Evolutionary conservation across 1,140 invertebrate species (phyloP).

Genomic region (Drosophila watanabei): DNA sequence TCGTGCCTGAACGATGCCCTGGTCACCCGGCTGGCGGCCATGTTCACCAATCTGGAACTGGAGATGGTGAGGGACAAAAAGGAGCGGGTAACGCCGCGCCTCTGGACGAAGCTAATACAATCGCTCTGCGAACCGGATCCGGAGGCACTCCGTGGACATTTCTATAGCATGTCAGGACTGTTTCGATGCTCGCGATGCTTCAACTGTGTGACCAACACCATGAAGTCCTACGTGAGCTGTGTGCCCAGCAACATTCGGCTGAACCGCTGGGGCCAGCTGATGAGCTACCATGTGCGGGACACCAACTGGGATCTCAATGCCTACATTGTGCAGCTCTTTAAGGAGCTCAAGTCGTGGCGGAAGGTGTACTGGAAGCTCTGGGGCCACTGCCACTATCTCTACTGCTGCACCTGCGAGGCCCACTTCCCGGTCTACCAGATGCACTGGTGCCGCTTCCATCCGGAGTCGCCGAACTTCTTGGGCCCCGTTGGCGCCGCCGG

Average conservation of each 20-base stretch:
- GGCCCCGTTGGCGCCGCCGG: conserved; percentile 88
- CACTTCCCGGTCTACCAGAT: conserved; percentile 92
- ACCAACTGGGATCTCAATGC: conserved; percentile 93
- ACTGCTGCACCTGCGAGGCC: conserved; percentile 90
- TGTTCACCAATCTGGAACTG: conserved; percentile 93
- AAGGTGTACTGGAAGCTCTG: conserved; percentile 97
- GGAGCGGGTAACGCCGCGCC: conserved; percentile 93
- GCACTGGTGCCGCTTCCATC: conserved; percentile 93
- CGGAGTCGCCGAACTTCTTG: conserved; percentile 91
- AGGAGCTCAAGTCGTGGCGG: conserved; percentile 93
- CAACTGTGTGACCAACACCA: conserved; percentile 87
- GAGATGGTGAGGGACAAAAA: conserved; percentile 92
- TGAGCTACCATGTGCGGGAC: conserved; percentile 91
- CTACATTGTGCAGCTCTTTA: conserved; percentile 91
- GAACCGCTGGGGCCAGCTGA: conserved; percentile 89
- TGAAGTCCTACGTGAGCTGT: conserved; percentile 89
- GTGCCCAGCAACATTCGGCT: conserved; percentile 89
- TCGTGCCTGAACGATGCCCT: conserved; percentile 93
- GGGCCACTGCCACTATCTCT: conserved; percentile 94
- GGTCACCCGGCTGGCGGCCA: conserved; percentile 89
- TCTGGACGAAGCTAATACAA: conserved; percentile 93
- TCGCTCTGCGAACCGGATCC: conserved; percentile 90
- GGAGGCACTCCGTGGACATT: conserved; percentile 91
- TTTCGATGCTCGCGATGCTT: conserved; percentile 89
- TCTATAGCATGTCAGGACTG: conserved; percentile 90